A percentile compares a stretch with the other conserved stretches of the same genome.
These are phyloP conservation scores for Incurvaria masculella DNA, from an alignment of 2,888 invertebrate genomes.

Conservation along the genomic window DNA sequence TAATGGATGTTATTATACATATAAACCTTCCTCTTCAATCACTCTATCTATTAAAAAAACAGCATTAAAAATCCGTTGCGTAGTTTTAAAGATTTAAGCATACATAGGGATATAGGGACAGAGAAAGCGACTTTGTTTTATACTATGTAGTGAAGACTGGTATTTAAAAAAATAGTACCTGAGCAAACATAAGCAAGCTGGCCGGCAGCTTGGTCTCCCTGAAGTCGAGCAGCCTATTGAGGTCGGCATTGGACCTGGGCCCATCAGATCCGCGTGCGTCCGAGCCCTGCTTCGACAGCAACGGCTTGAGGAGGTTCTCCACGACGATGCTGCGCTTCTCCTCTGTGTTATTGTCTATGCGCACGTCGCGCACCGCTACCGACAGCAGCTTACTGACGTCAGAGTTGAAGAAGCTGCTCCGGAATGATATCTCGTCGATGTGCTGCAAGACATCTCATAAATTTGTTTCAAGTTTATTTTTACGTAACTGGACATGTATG, in stretches of 20 bases:
- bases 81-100: no score
- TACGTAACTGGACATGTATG: no score
- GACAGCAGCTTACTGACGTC: slow-evolving; percentile 83
- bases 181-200: slow-evolving; percentile 77
- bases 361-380: slow-evolving; percentile 75
- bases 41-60: no score
- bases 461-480: no score
- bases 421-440: slow-evolving; percentile 79
- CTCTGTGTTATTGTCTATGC: slow-evolving; percentile 74
- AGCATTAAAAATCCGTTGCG: no score
- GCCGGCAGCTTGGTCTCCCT: slow-evolving; percentile 74
- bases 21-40: no score
- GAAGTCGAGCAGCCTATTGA: slow-evolving; percentile 58
- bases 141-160: background rate
- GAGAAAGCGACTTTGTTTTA: no score
- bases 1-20: no score
- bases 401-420: slow-evolving; percentile 85
- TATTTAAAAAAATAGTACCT: slow-evolving; percentile 47
- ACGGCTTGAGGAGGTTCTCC: slow-evolving; percentile 46
- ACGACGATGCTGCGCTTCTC: slow-evolving; percentile 40
- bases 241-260: slow-evolving; percentile 19
- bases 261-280: slow-evolving; percentile 21
- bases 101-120: no score
- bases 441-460: slow-evolving; percentile 70
- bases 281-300: slow-evolving; percentile 47